Conservation (phyloP, 2,888 invertebrate genomes). For the Drosophila phalerata region DNA sequence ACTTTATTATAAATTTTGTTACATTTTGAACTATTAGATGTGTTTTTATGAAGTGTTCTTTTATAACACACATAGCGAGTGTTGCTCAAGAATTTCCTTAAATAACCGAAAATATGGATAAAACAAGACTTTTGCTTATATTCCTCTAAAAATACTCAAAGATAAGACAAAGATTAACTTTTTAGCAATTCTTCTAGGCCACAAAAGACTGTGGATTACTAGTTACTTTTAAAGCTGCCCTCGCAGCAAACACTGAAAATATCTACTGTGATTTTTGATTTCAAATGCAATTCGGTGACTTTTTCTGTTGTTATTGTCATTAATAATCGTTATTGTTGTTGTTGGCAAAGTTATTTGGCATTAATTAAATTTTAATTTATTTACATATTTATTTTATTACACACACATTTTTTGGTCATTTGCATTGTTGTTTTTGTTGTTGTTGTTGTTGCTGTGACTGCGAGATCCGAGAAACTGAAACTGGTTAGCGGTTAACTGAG, state of each 20-base stretch:
- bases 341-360: slow-evolving; percentile 63
- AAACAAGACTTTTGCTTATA: too few relatives aligned
- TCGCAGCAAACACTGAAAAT: slow-evolving; percentile 3
- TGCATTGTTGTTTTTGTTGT: slow-evolving; percentile 15
- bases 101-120: too few relatives aligned
- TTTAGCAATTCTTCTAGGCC: too few relatives aligned
- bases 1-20: too few relatives aligned
- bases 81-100: not conserved
- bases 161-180: too few relatives aligned
- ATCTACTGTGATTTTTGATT: slow-evolving; percentile 10
- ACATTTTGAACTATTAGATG: too few relatives aligned
- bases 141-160: too few relatives aligned
- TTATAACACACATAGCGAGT: not conserved
- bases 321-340: slow-evolving; percentile 30
- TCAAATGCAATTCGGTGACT: slow-evolving; percentile 6
- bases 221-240: not conserved
- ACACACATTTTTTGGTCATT: slow-evolving; percentile 46
- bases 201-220: not conserved
- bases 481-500: slow-evolving; percentile 35
- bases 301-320: slow-evolving; percentile 21
- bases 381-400: slow-evolving; percentile 75
- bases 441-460: slow-evolving; percentile 5
- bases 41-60: too few relatives aligned
- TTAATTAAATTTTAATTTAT: slow-evolving; percentile 76
- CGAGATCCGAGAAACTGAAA: slow-evolving; percentile 30